Base-by-base conservation (phyloP, 2,113 vertebrate genomes). In the Grantiella picta region DNA sequence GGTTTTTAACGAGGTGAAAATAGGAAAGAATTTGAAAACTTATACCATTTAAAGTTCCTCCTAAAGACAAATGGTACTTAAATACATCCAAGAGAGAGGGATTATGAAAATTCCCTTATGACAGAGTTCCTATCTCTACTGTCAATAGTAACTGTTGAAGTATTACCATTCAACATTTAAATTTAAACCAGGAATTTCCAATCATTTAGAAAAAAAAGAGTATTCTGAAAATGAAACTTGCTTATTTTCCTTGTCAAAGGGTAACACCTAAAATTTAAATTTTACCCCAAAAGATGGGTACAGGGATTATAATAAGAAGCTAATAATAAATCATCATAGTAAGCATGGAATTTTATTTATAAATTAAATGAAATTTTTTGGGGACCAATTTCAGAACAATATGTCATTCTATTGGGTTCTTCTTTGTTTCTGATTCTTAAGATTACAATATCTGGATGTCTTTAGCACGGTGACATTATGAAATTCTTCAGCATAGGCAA, bases 1-100 rank as follows among this genome's bases (percentile, higher is more conserved):
- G 9, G 36, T 20, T 82, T 90, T 47, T 80, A 93, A 94, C 78
- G 88, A 92, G 56, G 82, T 90, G 93, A 90, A 89, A 93, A 92
- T 90, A 92, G 9, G 21, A 68, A 86, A 90, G 28, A 77, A 86
- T 88, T 94, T 80, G 82, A 95, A 95, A 94, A 63, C 71, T 66
- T n/a, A 44, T 6, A 66, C 7, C 19, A 54, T 45, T 73, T 61
- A 56, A 95, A 85, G 9, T 3, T 85, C 69, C 27, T 90, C 29
- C 63, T 80, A 65, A 91, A 77, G 87, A 86, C 17, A 91, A 94
- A 94, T 88, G 45, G 24, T 66, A 59, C 29, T 87, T 76, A 88
- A 76, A 73, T 59, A 35, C 14, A 65, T 79, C 45, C 59, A 66
- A 90, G 88, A 52, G 20, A 85, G 70, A 66, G 12, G 17, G 29